Evolutionary conservation across 1,140 invertebrate species (phyloP).

Genomic region (Pseudomyrmex dendroicus): DNA sequence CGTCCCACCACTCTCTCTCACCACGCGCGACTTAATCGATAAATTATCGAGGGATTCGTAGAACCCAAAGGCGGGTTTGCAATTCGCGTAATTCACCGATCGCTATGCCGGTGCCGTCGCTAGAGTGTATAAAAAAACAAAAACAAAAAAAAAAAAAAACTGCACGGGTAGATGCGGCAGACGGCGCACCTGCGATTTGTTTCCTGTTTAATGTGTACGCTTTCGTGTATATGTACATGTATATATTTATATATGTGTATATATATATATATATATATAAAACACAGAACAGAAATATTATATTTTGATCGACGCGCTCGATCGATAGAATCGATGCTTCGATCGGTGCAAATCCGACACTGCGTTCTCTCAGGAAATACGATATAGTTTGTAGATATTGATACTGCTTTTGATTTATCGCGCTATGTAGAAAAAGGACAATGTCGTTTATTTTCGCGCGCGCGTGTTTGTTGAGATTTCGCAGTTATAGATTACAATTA

Average conservation of each 20-base stretch:
- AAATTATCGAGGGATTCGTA: constrained; percentile 74
- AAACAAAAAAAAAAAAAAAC: background rate
- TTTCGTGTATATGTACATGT: too few relatives aligned
- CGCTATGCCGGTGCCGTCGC: constrained; percentile 37
- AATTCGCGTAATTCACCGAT: constrained; percentile 70
- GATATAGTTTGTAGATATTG: constrained; percentile 10
- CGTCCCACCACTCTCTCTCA: too few relatives aligned
- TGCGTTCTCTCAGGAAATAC: background rate
- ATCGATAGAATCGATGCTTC: constrained; percentile 16
- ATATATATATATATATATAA: too few relatives aligned
- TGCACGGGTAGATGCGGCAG: background rate
- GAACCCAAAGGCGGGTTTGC: constrained; percentile 61
- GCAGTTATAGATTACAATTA: background rate
- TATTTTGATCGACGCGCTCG: constrained; percentile 7
- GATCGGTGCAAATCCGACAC: background rate
- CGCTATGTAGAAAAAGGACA: background rate
- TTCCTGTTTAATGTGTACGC: constrained; percentile 44
- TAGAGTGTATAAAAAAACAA: constrained; percentile 64
- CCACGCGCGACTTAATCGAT: constrained; percentile 69
- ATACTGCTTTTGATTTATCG: constrained; percentile 2
- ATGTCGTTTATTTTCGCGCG: background rate
- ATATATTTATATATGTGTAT: too few relatives aligned
- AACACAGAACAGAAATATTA: constrained; percentile 28
- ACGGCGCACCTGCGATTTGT: constrained; percentile 34
- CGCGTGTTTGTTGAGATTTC: background rate